phyloP scores from a whole-genome alignment of 2,113 vertebrate genomes.

The Alouatta palliata region DNA sequence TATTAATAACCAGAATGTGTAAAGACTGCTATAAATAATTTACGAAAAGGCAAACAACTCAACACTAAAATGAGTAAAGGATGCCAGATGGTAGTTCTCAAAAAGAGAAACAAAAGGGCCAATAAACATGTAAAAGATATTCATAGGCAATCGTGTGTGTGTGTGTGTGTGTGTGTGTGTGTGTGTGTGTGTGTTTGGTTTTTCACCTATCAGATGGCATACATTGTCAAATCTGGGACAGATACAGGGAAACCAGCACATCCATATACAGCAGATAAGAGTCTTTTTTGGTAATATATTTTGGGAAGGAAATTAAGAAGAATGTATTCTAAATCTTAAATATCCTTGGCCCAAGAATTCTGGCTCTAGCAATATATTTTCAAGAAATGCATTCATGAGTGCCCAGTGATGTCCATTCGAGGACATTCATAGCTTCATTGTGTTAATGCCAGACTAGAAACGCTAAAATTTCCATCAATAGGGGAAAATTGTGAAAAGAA shows the following conservation, averaged over 20 bases:
- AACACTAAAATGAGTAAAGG: constrained; percentile 50
- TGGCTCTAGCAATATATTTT: neutral
- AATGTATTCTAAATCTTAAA: constrained; percentile 15
- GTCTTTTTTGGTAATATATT: neutral
- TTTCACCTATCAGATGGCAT: neutral
- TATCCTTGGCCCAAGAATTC: neutral
- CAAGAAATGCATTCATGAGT: neutral
- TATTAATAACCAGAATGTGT: constrained; percentile 63
- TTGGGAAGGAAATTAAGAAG: neutral
- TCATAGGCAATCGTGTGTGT: neutral
- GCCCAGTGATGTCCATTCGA: neutral
- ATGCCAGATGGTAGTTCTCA: constrained; percentile 43
- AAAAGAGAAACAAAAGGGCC: neutral
- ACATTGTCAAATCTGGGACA: neutral
- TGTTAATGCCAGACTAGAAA: neutral
- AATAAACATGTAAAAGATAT: neutral
- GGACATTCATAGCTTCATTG: neutral
- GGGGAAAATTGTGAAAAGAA: neutral
- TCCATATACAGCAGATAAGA: neutral
- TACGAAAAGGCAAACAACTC: constrained; percentile 45
- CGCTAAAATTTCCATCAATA: neutral
- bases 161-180: neutral
- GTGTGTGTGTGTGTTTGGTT: neutral
- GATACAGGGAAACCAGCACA: neutral
- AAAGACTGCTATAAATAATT: constrained; percentile 60